Percentiles rank a stretch among this genome's conserved stretches.
Evolutionary conservation across 2,113 vertebrate genomes (phyloP).

Genomic region (Amblyopsis rosae): DNA sequence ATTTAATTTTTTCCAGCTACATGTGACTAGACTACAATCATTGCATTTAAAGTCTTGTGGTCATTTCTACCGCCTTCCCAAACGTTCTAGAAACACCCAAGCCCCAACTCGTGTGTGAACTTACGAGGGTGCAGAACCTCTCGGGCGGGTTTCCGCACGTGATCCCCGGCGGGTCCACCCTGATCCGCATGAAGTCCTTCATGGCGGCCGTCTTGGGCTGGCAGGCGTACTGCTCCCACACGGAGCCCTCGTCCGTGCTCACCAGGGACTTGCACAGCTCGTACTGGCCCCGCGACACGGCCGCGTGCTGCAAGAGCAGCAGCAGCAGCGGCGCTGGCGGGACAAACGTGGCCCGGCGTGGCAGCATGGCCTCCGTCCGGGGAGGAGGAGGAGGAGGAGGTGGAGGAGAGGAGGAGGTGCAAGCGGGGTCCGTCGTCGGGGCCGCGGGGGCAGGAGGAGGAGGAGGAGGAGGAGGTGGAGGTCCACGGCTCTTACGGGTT

Average conservation of each 20-base stretch:
- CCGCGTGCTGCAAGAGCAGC: slow-evolving; percentile 83
- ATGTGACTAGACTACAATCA: too few relatives aligned
- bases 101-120: slow-evolving; percentile 53
- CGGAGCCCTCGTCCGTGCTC: slow-evolving; percentile 91
- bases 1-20: too few relatives aligned
- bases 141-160: slow-evolving; percentile 94
- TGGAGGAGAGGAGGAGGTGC: slow-evolving; percentile 35
- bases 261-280: slow-evolving; percentile 98
- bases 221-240: slow-evolving; percentile 97
- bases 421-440: slow-evolving; percentile 61
- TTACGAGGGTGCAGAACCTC: slow-evolving; percentile 97
- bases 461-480: slow-evolving; percentile 61
- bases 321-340: slow-evolving; percentile 17
- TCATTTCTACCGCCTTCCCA: not conserved
- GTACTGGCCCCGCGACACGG: slow-evolving; percentile 87
- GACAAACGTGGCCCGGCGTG: slow-evolving; percentile 58
- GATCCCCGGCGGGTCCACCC: slow-evolving; percentile 90
- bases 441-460: not conserved
- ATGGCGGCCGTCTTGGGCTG: slow-evolving; percentile 88
- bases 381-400: slow-evolving; percentile 21
- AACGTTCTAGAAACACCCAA: not conserved
- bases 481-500: slow-evolving; percentile 72
- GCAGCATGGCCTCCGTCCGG: slow-evolving; percentile 84
- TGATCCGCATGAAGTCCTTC: slow-evolving; percentile 91
- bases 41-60: too few relatives aligned